phyloP scores from a whole-genome alignment of 2,888 invertebrate species.

The Ceramica pisi region DNA sequence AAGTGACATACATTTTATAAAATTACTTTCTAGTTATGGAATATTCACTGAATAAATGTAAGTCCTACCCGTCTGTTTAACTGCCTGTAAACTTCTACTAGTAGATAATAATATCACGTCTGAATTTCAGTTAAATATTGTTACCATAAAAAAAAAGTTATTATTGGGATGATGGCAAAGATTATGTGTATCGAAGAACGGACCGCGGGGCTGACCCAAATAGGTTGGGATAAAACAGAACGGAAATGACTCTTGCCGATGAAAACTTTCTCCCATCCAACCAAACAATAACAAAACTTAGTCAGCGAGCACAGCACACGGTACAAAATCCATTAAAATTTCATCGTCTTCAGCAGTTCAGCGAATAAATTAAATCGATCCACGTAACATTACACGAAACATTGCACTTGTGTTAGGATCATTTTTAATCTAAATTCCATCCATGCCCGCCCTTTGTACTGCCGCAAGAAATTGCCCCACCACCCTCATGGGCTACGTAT shows the following conservation, averaged over 20 bases:
- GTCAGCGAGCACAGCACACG: not conserved
- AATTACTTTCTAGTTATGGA: not conserved
- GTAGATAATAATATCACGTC: not conserved
- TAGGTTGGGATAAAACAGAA: not conserved
- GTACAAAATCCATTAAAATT: slow-evolving; percentile 42
- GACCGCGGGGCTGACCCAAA: too few relatives aligned
- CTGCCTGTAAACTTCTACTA: not conserved
- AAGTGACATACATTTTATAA: not conserved
- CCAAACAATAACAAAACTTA: slow-evolving; percentile 4
- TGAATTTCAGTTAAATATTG: not conserved
- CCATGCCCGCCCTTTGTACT: slow-evolving; percentile 80
- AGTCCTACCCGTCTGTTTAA: not conserved
- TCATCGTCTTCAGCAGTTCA: slow-evolving; percentile 19
- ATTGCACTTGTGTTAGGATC: slow-evolving; percentile 81
- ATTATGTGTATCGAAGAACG: too few relatives aligned
- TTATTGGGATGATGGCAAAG: not conserved
- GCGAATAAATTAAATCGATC: slow-evolving; percentile 69
- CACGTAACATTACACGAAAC: slow-evolving; percentile 79
- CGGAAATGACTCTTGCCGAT: not conserved
- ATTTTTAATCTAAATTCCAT: slow-evolving; percentile 88
- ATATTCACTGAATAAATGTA: not conserved
- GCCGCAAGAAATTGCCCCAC: slow-evolving; percentile 67
- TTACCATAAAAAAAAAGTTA: not conserved
- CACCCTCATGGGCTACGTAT: slow-evolving; percentile 67
- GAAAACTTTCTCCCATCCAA: not conserved